A percentile compares a stretch with the other conserved stretches of the same genome.
Conservation (phyloP, 2,888 invertebrate species). For the Trissolcus japonicus region DNA sequence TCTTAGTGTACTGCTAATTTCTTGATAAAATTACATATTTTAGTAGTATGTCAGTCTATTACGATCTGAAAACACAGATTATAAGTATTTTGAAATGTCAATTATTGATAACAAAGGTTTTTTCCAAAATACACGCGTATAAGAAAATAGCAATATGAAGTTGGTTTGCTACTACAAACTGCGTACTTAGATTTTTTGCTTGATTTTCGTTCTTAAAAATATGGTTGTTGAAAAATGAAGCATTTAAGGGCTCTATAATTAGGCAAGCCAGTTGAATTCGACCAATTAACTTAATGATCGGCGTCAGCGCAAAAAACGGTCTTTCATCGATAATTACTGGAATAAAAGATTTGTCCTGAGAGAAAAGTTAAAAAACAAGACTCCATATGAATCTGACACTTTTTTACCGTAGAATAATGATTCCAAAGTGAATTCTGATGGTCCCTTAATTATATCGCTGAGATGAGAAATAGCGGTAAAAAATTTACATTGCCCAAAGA, state of each 20-base stretch:
- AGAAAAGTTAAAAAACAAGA: neutral
- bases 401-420: conserved; percentile 14
- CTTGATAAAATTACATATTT: no score
- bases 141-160: neutral
- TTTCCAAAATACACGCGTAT: neutral
- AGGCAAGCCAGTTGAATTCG: conserved; percentile 17
- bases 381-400: neutral
- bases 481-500: conserved; percentile 16
- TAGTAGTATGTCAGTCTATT: no score
- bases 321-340: conserved; percentile 12
- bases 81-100: no score
- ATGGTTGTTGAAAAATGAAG: neutral
- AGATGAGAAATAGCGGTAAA: conserved; percentile 27
- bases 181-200: conserved; percentile 1
- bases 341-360: neutral
- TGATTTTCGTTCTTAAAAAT: conserved; percentile 4
- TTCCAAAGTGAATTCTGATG: conserved; percentile 14
- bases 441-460: conserved; percentile 40
- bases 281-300: conserved; percentile 42
- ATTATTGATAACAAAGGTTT: no score
- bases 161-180: neutral
- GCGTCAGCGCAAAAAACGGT: conserved; percentile 25
- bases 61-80: no score
- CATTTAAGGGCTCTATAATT: conserved; percentile 14
- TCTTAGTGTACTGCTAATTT: no score